Percentiles rank a stretch among this genome's conserved stretches.
Evolutionary conservation across 2,797 vertebrate genomes (phyloP).

Genomic region (Aythya fuligula): DNA sequence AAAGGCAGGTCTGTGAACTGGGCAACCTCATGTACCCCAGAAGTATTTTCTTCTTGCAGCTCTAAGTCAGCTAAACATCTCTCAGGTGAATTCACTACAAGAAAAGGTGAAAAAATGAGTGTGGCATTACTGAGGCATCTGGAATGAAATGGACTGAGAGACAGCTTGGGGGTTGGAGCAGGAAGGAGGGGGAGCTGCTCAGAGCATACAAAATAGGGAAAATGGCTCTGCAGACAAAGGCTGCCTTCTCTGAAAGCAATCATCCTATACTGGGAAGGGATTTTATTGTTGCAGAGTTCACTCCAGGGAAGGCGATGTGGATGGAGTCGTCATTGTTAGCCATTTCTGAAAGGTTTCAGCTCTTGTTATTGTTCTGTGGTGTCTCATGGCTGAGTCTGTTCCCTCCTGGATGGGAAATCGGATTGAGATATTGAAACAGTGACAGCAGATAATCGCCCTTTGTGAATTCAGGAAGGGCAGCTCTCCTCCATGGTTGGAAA

Average conservation of each 20-base stretch:
- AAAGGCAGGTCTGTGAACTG: background rate
- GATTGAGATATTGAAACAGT: constrained; percentile 74
- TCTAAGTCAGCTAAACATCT: background rate
- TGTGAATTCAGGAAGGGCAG: constrained; percentile 51
- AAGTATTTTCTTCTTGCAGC: background rate
- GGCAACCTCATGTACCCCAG: background rate
- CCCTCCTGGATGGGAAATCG: constrained; percentile 33
- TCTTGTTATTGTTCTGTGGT: constrained; percentile 69
- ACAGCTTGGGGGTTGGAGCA: background rate
- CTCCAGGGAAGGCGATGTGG: constrained; percentile 56
- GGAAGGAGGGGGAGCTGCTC: background rate
- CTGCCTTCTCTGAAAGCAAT: constrained; percentile 66
- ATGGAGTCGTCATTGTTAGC: constrained; percentile 67
- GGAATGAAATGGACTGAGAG: constrained; percentile 27
- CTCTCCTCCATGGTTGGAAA: constrained; percentile 29
- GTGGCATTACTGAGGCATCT: background rate
- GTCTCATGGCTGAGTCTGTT: constrained; percentile 49
- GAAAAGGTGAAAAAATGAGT: background rate
- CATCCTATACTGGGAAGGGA: constrained; percentile 29
- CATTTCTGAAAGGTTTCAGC: constrained; percentile 57
- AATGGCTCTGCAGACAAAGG: constrained; percentile 68
- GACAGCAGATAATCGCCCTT: constrained; percentile 68
- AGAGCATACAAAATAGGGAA: constrained; percentile 43
- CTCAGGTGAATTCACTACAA: background rate
- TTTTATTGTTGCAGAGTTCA: constrained; percentile 69